Percentiles rank a stretch among this genome's conserved stretches.
Conservation (phyloP, 2,797 vertebrate species). For the Myotis myotis region DNA sequence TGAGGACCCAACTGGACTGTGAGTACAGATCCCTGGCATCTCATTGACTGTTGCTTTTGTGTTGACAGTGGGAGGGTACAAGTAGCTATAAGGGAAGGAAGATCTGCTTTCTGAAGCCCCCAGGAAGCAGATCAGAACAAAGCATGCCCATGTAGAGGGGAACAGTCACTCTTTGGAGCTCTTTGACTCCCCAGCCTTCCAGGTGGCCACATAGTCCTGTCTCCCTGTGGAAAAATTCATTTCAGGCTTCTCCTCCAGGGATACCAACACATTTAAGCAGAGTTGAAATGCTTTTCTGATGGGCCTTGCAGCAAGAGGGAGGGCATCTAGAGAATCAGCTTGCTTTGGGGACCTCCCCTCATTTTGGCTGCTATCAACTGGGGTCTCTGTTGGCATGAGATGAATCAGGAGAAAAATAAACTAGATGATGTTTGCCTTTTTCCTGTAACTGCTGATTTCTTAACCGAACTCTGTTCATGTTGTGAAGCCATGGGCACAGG, state of each 20-base stretch:
- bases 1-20: background rate
- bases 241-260: background rate
- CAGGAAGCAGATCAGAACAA: background rate
- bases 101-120: background rate
- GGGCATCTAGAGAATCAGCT: constrained; percentile 7
- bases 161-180: background rate
- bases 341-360: background rate
- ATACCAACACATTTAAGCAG: background rate
- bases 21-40: background rate
- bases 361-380: background rate
- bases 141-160: background rate
- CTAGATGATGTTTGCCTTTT: constrained; percentile 64
- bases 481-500: constrained; percentile 51
- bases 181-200: background rate
- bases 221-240: background rate
- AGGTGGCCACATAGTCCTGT: background rate
- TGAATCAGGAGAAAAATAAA: constrained; percentile 73
- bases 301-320: background rate
- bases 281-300: background rate
- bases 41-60: background rate
- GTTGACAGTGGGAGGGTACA: background rate
- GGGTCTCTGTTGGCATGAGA: constrained; percentile 59
- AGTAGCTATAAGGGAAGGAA: background rate
- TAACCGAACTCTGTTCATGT: constrained; percentile 72
- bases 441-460: constrained; percentile 74